Percentiles rank a stretch among this genome's conserved stretches.
Conservation (phyloP, 2,797 vertebrate genomes). For the Tenualosa thibaudeaui region DNA sequence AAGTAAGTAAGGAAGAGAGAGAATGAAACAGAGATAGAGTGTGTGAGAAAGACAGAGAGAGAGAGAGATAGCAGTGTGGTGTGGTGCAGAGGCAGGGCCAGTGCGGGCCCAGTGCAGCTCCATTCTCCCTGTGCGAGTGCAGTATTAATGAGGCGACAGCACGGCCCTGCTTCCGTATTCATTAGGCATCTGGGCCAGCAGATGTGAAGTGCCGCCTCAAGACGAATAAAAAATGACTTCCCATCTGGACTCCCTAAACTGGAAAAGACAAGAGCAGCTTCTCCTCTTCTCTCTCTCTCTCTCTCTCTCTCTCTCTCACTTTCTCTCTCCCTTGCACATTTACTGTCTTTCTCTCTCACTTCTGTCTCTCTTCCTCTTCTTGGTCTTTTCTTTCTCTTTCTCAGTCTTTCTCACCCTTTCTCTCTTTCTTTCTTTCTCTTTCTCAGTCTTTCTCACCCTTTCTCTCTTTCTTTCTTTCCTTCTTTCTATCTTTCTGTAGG, state of each 20-base stretch:
- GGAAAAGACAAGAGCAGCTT: constrained; percentile 71
- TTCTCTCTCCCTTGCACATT: neutral
- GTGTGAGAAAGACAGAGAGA: neutral
- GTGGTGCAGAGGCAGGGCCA: neutral
- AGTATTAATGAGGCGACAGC: constrained; percentile 80
- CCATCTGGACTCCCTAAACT: constrained; percentile 78
- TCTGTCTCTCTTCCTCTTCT: constrained; percentile 30
- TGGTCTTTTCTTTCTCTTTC: constrained; percentile 37
- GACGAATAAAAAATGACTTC: constrained; percentile 81
- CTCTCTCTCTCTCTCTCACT: constrained; percentile 30
- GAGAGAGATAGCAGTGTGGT: neutral
- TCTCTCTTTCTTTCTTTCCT: neutral
- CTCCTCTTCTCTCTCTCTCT: constrained; percentile 39
- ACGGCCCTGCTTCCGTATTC: constrained; percentile 74
- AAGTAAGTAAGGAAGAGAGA: neutral
- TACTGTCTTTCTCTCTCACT: constrained; percentile 33
- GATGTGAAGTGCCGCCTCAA: constrained; percentile 80
- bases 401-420: neutral
- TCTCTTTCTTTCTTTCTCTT: neutral
- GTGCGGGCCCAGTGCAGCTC: constrained; percentile 49
- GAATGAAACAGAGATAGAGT: neutral
- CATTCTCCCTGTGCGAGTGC: constrained; percentile 66
- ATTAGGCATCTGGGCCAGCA: constrained; percentile 81
- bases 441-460: neutral
- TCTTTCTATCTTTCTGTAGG: neutral